Evolutionary conservation across 1,140 invertebrate species (phyloP).

Genomic region (Rhyzopertha dominica): DNA sequence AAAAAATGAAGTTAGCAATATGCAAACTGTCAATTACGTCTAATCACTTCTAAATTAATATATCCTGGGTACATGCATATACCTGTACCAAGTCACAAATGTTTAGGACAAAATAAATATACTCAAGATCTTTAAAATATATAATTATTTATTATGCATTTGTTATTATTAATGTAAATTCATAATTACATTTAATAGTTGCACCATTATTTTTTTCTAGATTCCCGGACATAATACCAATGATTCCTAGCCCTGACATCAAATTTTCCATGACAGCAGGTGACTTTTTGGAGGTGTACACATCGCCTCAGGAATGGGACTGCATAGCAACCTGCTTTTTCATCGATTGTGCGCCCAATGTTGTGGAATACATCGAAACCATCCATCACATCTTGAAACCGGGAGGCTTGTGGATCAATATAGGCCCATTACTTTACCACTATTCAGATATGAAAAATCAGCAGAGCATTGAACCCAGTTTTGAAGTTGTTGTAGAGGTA

Average conservation of each 20-base stretch:
- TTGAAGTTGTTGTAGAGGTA: conserved; percentile 76
- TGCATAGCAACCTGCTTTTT: conserved; percentile 97
- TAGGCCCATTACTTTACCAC: conserved; percentile 93
- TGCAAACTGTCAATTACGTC: too few relatives aligned
- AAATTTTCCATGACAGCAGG: conserved; percentile 95
- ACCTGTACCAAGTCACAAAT: too few relatives aligned
- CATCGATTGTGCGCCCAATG: conserved; percentile 95
- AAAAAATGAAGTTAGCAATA: too few relatives aligned
- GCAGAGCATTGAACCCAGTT: conserved; percentile 91
- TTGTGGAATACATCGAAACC: conserved; percentile 90
- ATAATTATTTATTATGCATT: too few relatives aligned
- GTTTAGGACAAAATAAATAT: too few relatives aligned
- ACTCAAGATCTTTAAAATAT: too few relatives aligned
- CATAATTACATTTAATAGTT: too few relatives aligned
- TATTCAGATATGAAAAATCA: conserved; percentile 80
- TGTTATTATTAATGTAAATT: too few relatives aligned
- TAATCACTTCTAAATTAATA: too few relatives aligned
- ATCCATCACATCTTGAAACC: conserved; percentile 90
- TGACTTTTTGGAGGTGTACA: conserved; percentile 78
- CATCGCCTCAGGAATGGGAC: conserved; percentile 69
- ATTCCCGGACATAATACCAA: conserved; percentile 90
- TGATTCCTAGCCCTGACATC: conserved; percentile 56
- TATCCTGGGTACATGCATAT: too few relatives aligned
- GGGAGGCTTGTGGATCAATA: conserved; percentile 82
- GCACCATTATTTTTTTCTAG: conserved; percentile 25